These are phyloP conservation scores for Cantharis nigra DNA, from an alignment of 2,888 invertebrate genomes.

Conservation along the genomic window DNA sequence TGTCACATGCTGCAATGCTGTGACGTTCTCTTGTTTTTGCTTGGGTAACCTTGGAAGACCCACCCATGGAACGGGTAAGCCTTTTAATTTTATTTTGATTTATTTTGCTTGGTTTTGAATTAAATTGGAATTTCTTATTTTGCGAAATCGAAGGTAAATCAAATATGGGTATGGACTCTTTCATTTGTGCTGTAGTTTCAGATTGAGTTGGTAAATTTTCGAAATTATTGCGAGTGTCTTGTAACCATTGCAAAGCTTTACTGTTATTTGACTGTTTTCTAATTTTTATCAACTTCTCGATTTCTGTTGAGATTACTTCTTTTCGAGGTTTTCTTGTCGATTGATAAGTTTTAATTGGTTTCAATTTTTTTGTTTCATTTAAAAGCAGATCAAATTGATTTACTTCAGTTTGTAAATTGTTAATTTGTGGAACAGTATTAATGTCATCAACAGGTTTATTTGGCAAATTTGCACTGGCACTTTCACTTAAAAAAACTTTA, in stretches of 20 bases:
- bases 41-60: constrained; percentile 22
- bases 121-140: background rate
- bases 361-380: background rate
- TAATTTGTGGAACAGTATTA: background rate
- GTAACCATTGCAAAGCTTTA: constrained; percentile 38
- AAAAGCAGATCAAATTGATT: background rate
- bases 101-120: background rate
- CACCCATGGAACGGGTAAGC: constrained; percentile 34
- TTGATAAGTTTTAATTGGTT: background rate
- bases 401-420: background rate
- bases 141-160: constrained; percentile 35
- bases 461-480: background rate
- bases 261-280: background rate
- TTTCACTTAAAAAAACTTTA: background rate
- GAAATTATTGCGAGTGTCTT: constrained; percentile 41
- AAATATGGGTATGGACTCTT: constrained; percentile 6
- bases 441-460: background rate
- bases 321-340: background rate
- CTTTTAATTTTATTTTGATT: background rate
- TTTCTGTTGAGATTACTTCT: background rate
- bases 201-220: constrained; percentile 40
- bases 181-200: constrained; percentile 27
- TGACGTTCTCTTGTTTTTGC: constrained; percentile 21
- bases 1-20: constrained; percentile 28
- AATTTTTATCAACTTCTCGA: background rate